Base-by-base conservation (phyloP, 2,797 vertebrate species). In the Brachyalestes nurse region DNA sequence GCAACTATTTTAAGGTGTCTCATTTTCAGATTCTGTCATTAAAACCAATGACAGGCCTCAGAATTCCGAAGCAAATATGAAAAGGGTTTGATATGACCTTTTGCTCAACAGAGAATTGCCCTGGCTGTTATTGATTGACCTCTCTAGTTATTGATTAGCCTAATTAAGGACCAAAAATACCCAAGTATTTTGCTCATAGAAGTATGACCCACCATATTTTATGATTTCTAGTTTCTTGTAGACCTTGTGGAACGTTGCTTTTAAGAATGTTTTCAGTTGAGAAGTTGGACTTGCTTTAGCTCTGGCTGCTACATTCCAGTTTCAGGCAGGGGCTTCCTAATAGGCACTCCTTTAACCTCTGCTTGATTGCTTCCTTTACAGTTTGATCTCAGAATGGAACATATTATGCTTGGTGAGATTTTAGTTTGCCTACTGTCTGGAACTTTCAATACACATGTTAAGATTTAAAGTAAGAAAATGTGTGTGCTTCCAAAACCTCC, bases 311-410 rank as follows among this genome's bases (percentile, higher is more conserved):
- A 6, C 51, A 9, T n/a, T 45, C 61, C 38, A 65, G 51, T 76
- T 51, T 28, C 0, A 19, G 55, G 12, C 6, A 42, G 34, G 13
- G 4, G 45, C 45, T 74, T 61, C 6, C 14, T 64, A 75, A 64
- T 51, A 23, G 75, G 47, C 6, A 17, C 45, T 38, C 51, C 55
- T 77, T 77, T 47, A 23, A 21, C 65, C 14, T 0, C 47, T 55
- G 62, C 28, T 4, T 66, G 42, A 64, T 51, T 64, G 23, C 49
- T 60, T 40, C n/a, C 5, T 16, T 65, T 47, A 17, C 61, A 21
- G 2, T 64, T 66, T 66, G 45, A 51, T 53, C 25, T 75, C 45
- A 75, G 45, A 34, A 23, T 17, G 45, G 42, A 74, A 45, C 57
- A 45, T 61, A 14, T 74, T 45, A 13, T 49, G 45, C 23, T 16